These are phyloP conservation scores for Adrianichthys oophorus DNA, from an alignment of 2,797 vertebrate species.

Conservation along the genomic window DNA sequence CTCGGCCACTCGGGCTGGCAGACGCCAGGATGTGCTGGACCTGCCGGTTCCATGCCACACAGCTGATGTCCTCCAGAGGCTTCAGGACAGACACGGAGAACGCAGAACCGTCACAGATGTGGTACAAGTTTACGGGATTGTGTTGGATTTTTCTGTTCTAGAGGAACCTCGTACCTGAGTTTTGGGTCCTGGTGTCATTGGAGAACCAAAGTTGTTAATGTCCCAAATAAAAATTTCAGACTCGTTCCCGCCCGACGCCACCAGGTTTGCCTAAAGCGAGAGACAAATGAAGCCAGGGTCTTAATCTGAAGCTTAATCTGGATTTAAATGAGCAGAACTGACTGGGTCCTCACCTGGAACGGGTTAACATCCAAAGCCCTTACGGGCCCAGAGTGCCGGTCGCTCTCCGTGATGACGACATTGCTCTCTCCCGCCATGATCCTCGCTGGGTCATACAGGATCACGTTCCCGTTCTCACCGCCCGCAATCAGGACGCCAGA, in stretches of 20 bases:
- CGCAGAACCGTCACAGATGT: background rate
- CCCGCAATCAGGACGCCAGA: conserved; percentile 92
- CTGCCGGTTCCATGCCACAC: conserved; percentile 94
- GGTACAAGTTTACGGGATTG: background rate
- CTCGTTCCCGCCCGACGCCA: conserved; percentile 96
- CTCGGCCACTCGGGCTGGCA: conserved; percentile 88
- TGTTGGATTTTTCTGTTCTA: background rate
- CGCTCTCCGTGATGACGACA: conserved; percentile 88
- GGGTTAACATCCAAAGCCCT: conserved; percentile 92
- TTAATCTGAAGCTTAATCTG: background rate
- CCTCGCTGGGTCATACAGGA: conserved; percentile 92
- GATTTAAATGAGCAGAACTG: background rate
- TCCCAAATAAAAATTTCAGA: conserved; percentile 99
- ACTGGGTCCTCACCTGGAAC: conserved; percentile 84
- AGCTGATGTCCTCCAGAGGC: conserved; percentile 95
- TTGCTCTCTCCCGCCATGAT: conserved; percentile 86
- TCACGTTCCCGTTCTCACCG: conserved; percentile 92
- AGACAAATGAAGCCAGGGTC: background rate
- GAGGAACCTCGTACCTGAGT: conserved; percentile 78
- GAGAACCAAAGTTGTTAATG: conserved; percentile 91
- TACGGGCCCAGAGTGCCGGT: conserved; percentile 91
- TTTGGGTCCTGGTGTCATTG: conserved; percentile 97
- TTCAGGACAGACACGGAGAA: conserved; percentile 44
- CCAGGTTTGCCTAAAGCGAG: conserved; percentile 84
- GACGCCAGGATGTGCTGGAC: conserved; percentile 98